phyloP scores from a whole-genome alignment of 2,888 invertebrate genomes.

The Drosophila nr. fundita region DNA sequence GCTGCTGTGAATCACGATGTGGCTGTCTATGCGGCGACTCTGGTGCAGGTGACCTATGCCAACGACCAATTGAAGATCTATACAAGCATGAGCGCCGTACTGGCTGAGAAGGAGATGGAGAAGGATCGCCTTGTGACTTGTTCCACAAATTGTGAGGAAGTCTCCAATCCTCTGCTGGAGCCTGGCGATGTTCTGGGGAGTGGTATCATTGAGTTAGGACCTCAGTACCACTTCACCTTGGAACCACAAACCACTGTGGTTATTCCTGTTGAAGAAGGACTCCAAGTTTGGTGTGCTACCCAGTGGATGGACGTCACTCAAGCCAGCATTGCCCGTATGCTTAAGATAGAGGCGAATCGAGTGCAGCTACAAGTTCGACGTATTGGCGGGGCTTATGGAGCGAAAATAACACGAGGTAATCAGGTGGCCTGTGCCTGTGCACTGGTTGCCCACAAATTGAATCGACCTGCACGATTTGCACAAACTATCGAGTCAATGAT shows the following conservation, averaged over 20 bases:
- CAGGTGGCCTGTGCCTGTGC: slow-evolving; percentile 89
- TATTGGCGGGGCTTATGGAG: slow-evolving; percentile 93
- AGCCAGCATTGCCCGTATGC: slow-evolving; percentile 86
- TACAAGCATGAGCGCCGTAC: slow-evolving; percentile 85
- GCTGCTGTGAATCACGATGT: slow-evolving; percentile 88
- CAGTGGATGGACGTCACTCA: slow-evolving; percentile 89
- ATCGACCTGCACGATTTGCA: slow-evolving; percentile 89
- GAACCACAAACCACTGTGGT: slow-evolving; percentile 90
- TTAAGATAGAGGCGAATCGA: slow-evolving; percentile 87
- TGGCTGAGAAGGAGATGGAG: slow-evolving; percentile 69
- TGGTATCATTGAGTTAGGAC: slow-evolving; percentile 87
- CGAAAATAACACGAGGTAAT: slow-evolving; percentile 88
- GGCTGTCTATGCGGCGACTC: slow-evolving; percentile 85
- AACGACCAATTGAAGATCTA: slow-evolving; percentile 71
- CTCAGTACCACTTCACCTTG: slow-evolving; percentile 91
- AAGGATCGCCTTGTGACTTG: slow-evolving; percentile 65
- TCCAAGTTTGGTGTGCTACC: slow-evolving; percentile 88
- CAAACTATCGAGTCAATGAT: slow-evolving; percentile 90
- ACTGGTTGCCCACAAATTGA: slow-evolving; percentile 87
- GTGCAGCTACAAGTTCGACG: slow-evolving; percentile 90
- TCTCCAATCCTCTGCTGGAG: slow-evolving; percentile 4
- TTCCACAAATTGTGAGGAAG: slow-evolving; percentile 21
- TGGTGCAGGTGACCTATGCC: slow-evolving; percentile 86
- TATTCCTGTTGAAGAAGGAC: slow-evolving; percentile 89
- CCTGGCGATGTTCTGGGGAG: slow-evolving; percentile 59